A percentile compares a stretch with the other conserved stretches of the same genome.
These are phyloP conservation scores for Aphis gossypii DNA, from an alignment of 1,140 invertebrate species.

Conservation along the genomic window DNA sequence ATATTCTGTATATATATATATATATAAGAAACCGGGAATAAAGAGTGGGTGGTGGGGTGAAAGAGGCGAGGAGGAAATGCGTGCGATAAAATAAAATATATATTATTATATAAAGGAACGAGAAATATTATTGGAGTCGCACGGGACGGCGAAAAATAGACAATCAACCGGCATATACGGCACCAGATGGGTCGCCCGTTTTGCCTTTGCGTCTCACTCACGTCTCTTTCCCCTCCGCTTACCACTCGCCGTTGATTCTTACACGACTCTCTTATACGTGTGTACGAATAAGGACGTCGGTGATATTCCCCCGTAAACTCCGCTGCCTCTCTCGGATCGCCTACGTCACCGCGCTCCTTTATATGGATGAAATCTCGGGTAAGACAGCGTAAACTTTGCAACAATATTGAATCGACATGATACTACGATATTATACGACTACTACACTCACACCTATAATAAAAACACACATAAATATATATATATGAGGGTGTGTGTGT, in stretches of 20 bases:
- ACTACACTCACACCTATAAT: background rate
- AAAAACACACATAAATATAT: background rate
- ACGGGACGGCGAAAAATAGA: constrained; percentile 37
- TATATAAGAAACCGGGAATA: background rate
- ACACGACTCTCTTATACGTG: background rate
- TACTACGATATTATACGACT: constrained; percentile 1
- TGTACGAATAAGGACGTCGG: background rate
- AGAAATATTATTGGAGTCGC: constrained; percentile 50
- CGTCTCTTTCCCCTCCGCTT: background rate
- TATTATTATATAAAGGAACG: constrained; percentile 5
- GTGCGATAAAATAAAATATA: constrained; percentile 41
- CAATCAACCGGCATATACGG: constrained; percentile 32
- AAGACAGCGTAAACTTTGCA: background rate
- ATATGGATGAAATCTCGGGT: background rate
- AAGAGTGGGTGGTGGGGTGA: background rate
- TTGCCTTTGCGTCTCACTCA: constrained; percentile 18
- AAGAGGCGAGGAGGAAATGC: background rate
- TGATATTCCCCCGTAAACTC: constrained; percentile 9
- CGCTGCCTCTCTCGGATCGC: background rate
- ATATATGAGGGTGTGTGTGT: background rate
- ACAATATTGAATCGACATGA: constrained; percentile 3
- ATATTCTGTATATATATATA: background rate
- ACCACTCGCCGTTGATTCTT: background rate
- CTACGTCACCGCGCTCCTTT: background rate
- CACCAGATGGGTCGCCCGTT: constrained; percentile 51